Base-by-base conservation (phyloP, 2,888 invertebrate species). In the Cheilosia variabilis region DNA sequence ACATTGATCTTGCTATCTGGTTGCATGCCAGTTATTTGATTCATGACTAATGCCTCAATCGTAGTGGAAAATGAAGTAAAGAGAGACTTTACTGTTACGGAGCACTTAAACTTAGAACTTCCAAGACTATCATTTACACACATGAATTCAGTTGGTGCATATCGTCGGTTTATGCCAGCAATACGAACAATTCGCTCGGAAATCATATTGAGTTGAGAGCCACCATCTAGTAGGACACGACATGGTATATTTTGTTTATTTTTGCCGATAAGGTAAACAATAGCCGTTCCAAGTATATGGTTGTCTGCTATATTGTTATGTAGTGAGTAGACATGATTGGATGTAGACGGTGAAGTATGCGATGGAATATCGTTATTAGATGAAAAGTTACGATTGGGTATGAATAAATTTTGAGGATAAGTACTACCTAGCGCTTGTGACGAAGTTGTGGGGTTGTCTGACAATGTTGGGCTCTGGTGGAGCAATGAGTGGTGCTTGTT, bases 401-500 rank as follows among this genome's bases (percentile, higher is more conserved):
- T 19, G 10, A 34, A 68, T 4, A 24, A 24, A 10, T 57, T 68
- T 57, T 31, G 17, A 53, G 53, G 57, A 57, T 13, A 55, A 45
- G 57, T 47, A 69, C 57, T 47, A 47, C 41, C 57, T 13, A 60
- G 15, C 19, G 47, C 24, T 37, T 45, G 27, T 15, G 52, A 19
- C 1, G 57, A 53, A 47, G 53, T 34, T 15, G 37, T 31, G 10
- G 53, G 13, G 1, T 31, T 45, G 5, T 47, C 19, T 22, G 10
- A 31, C 4, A 22, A 15, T 24, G 34, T 47, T 58, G 7, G 5
- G 13, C 63, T 63, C 13, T 52, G 63, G 37, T 72, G 66, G 57
- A 80, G 73, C 53, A 81, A 57, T 68, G 75, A 81, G 31, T 81
- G 80, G 43, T 75, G 73, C 6, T 75, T 80, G 19, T 43, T 17